Conservation (phyloP, 2,888 invertebrate species). For the Amphipoea oculea region DNA sequence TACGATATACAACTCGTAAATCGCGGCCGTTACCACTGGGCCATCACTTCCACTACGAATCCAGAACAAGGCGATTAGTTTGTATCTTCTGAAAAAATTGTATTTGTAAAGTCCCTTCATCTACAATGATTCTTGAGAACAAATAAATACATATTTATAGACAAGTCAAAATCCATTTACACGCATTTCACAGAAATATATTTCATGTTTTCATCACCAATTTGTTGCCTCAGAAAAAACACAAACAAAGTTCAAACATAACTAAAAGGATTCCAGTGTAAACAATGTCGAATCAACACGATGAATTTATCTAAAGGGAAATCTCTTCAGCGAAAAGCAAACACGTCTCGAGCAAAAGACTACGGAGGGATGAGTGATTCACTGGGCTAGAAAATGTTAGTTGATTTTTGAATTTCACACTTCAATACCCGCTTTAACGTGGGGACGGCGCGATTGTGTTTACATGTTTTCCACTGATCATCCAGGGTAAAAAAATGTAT, state of each 20-base stretch:
- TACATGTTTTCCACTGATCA: slow-evolving; percentile 71
- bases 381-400: slow-evolving; percentile 89
- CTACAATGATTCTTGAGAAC: background rate
- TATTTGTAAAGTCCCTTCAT: background rate
- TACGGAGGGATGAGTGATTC: slow-evolving; percentile 85
- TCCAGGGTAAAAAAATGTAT: slow-evolving; percentile 62
- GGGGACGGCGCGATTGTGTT: slow-evolving; percentile 75
- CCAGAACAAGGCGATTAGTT: too few relatives aligned
- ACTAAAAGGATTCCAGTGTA: slow-evolving; percentile 84
- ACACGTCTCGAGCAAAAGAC: slow-evolving; percentile 84
- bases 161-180: background rate
- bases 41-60: too few relatives aligned
- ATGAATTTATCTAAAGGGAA: slow-evolving; percentile 86
- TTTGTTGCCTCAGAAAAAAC: slow-evolving; percentile 66
- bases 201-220: slow-evolving; percentile 50
- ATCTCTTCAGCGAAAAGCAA: slow-evolving; percentile 84
- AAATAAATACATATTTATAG: slow-evolving; percentile 19
- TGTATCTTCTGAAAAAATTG: background rate
- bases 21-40: too few relatives aligned
- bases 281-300: slow-evolving; percentile 87
- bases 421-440: slow-evolving; percentile 82
- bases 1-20: too few relatives aligned
- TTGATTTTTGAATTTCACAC: slow-evolving; percentile 90
- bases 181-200: slow-evolving; percentile 17
- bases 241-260: slow-evolving; percentile 77